Base-by-base conservation (phyloP, 2,113 vertebrate species). In the Malurus cyaneus region DNA sequence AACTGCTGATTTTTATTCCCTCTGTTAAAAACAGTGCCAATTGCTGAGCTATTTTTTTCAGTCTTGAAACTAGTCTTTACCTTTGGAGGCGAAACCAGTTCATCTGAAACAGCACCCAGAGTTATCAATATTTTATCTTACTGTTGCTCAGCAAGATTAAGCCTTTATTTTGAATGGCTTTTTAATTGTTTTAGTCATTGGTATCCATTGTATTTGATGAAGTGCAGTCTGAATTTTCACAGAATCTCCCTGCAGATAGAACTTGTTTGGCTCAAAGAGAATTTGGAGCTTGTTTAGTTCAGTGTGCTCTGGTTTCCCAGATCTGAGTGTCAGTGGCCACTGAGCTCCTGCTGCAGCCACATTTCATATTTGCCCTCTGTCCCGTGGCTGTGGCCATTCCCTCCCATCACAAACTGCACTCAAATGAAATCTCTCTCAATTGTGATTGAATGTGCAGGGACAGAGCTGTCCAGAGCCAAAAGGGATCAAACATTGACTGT, bases 301-400 rank as follows among this genome's bases (percentile, higher is more conserved):
- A 39, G 41, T 29, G 29, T 86, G 13, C 36, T 39, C 18, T 53
- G 72, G 65, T 50, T 49, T 87, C 76, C 39, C 70, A 64, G 86
- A 39, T 39, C 39, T 39, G 39, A 39, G 39, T 39, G 87, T 86
- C 74, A 77, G 6, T 92, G 81, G 74, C 72, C 70, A 16, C 31
- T 69, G 80, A n/a, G 77, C 53, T 59, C 14, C 89, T 84, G 69
- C 29, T 91, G 93, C 77, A 82, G 39, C 49, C 69, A 14, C 61
- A 92, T 83, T 88, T 94, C 80, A 57, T 83, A 46, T 92, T 94
- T 95, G 61, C 47, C 89, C 88, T 84, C 26, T 72, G 71, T 88
- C 23, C 7, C 85, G 36, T 73, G 85, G 28, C 54, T 88, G 56
- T 70, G 64, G 83, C 42, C 76, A 70, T 94, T 90, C 91, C 32